Conservation (phyloP, 1,140 invertebrate species). For the Mactra quadrangularis region DNA sequence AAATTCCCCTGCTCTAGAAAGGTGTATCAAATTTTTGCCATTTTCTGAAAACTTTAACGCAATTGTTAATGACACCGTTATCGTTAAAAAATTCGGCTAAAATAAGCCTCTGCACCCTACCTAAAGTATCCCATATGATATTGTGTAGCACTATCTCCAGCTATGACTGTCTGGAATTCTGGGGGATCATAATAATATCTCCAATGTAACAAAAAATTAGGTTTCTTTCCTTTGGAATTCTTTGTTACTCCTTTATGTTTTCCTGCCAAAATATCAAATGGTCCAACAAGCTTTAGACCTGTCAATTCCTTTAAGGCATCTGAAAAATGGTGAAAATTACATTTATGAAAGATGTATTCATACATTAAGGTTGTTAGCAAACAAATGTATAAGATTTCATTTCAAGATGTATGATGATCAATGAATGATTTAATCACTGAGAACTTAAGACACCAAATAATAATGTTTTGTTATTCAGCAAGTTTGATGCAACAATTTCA, state of each 20-base stretch:
- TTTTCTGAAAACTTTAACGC: too few species aligned
- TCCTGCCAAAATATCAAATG: conserved; percentile 92
- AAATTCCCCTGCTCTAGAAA: too few species aligned
- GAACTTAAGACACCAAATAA: too few species aligned
- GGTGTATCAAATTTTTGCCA: too few species aligned
- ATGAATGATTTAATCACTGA: too few species aligned
- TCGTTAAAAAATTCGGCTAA: too few species aligned
- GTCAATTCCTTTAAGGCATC: conserved; percentile 87
- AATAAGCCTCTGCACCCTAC: too few species aligned
- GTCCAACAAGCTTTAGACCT: conserved; percentile 91
- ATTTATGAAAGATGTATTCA: not conserved
- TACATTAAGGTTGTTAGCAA: not conserved
- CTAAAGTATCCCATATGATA: conserved; percentile 95
- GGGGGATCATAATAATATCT: conserved; percentile 97
- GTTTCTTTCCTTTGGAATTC: conserved; percentile 86
- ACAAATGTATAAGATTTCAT: not conserved
- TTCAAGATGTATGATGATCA: not conserved
- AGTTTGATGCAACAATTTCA: too few species aligned
- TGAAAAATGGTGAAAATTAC: conserved; percentile 71
- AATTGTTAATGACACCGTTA: too few species aligned
- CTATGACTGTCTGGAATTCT: conserved; percentile 89
- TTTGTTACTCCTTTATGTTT: conserved; percentile 85
- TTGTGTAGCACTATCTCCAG: conserved; percentile 88
- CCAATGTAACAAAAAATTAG: conserved; percentile 89
- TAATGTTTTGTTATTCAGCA: too few species aligned